Conservation (phyloP, 2,888 invertebrate species). For the Hesperia comma region DNA sequence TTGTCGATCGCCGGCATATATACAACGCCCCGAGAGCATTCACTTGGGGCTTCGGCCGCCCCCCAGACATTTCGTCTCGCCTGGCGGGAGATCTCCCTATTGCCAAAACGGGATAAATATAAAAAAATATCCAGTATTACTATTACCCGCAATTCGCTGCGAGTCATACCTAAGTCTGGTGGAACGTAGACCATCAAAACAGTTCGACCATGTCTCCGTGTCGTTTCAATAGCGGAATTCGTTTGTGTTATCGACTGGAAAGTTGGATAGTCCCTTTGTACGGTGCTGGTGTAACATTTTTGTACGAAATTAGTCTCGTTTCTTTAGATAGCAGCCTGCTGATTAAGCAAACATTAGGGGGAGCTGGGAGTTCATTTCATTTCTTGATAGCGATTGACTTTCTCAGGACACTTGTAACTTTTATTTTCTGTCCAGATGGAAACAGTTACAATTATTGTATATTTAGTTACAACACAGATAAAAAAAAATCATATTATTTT, state of each 20-base stretch:
- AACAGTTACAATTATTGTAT: too few relatives aligned
- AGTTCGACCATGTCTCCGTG: conserved; percentile 10
- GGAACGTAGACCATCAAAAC: conserved; percentile 6
- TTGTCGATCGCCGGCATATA: too few relatives aligned
- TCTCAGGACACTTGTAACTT: too few relatives aligned
- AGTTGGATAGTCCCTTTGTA: conserved; percentile 15
- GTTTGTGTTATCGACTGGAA: conserved; percentile 26
- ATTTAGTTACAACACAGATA: too few relatives aligned
- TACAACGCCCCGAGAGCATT: too few relatives aligned
- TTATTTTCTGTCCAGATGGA: too few relatives aligned
- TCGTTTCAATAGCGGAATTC: conserved; percentile 18
- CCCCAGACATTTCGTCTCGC: too few relatives aligned
- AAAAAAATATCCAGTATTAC: too few relatives aligned
- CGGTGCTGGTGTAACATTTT: conserved; percentile 4
- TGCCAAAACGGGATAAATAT: too few relatives aligned
- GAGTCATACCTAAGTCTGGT: not conserved
- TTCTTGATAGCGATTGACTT: not conserved
- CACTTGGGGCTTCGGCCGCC: too few relatives aligned
- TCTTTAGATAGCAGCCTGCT: not conserved
- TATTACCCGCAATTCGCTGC: not conserved
- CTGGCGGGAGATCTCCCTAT: too few relatives aligned
- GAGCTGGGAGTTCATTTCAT: not conserved
- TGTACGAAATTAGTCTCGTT: conserved; percentile 9
- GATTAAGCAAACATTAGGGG: not conserved
- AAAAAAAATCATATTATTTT: too few relatives aligned